phyloP scores from a whole-genome alignment of 2,888 invertebrate species.

The Ormyrus rosae region DNA sequence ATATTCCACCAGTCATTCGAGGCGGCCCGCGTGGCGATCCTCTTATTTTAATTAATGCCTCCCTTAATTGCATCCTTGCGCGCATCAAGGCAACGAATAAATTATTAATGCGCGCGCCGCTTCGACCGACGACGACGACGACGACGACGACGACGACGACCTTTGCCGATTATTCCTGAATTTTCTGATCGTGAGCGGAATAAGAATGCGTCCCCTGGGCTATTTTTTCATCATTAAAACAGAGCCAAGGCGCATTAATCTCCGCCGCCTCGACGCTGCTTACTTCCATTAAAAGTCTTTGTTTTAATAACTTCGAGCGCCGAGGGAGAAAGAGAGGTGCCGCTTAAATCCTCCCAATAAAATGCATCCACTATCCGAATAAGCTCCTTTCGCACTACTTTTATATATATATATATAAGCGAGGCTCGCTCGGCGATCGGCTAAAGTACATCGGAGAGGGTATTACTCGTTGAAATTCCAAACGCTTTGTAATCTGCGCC shows the following conservation, averaged over 20 bases:
- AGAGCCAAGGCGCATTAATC: too few relatives aligned
- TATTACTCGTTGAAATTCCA: conserved; percentile 55
- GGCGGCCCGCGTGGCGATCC: neutral
- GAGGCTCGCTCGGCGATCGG: neutral
- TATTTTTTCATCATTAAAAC: too few relatives aligned
- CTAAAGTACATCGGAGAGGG: conserved; percentile 37
- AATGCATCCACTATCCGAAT: neutral
- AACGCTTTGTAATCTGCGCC: conserved; percentile 56
- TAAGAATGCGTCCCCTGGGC: neutral
- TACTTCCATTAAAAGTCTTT: too few relatives aligned
- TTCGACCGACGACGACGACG: conserved; percentile 18
- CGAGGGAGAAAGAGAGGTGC: too few relatives aligned
- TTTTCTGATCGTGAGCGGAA: neutral
- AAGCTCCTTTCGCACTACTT: conserved; percentile 12
- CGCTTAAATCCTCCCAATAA: conserved; percentile 1
- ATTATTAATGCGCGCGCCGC: conserved; percentile 43
- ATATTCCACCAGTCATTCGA: too few relatives aligned
- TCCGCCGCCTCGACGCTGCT: too few relatives aligned
- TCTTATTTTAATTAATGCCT: conserved; percentile 52
- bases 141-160: conserved; percentile 17
- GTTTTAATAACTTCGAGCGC: too few relatives aligned
- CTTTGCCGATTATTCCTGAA: conserved; percentile 41
- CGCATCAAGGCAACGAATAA: conserved; percentile 35
- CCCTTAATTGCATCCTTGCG: conserved; percentile 52
- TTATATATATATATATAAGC: neutral